phyloP scores from a whole-genome alignment of 2,888 invertebrate species.

The Trachelus iudaicus region DNA sequence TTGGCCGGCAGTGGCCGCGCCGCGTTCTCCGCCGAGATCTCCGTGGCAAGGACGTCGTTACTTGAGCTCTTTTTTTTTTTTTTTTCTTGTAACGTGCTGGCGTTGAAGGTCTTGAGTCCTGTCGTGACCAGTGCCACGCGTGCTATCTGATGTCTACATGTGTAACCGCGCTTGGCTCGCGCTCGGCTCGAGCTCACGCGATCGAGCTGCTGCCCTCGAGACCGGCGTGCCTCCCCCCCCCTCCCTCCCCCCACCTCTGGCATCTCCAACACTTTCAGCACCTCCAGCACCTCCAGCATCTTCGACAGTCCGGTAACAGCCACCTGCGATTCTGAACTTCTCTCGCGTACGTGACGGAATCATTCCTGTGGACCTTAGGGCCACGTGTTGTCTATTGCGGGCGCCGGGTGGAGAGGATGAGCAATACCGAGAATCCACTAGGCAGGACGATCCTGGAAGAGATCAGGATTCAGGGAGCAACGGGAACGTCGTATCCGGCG shows the following conservation, averaged over 20 bases:
- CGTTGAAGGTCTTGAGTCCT: slow-evolving; percentile 8
- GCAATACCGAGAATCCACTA: no score
- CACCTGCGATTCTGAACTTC: no score
- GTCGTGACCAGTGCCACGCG: slow-evolving; percentile 47
- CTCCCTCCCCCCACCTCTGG: slow-evolving; percentile 13
- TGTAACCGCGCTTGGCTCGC: slow-evolving; percentile 39
- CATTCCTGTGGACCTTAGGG: no score
- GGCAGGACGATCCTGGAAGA: no score
- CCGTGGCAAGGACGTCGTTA: background rate
- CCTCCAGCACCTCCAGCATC: slow-evolving; percentile 21
- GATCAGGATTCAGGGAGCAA: no score
- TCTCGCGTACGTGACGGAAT: no score
- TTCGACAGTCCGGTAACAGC: no score
- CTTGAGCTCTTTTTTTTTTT: background rate
- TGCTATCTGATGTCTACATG: slow-evolving; percentile 53
- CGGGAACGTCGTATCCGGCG: no score
- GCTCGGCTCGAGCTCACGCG: slow-evolving; percentile 40
- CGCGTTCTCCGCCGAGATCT: no score
- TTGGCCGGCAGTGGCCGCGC: no score
- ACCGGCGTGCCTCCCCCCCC: slow-evolving; percentile 15
- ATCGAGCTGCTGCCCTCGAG: slow-evolving; percentile 32
- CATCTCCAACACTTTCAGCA: slow-evolving; percentile 36
- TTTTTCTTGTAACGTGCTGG: slow-evolving; percentile 1
- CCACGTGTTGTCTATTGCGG: no score
- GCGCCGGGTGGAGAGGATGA: no score